These are phyloP conservation scores for Geotrupes spiniger DNA, from an alignment of 2,888 invertebrate species.

Conservation along the genomic window DNA sequence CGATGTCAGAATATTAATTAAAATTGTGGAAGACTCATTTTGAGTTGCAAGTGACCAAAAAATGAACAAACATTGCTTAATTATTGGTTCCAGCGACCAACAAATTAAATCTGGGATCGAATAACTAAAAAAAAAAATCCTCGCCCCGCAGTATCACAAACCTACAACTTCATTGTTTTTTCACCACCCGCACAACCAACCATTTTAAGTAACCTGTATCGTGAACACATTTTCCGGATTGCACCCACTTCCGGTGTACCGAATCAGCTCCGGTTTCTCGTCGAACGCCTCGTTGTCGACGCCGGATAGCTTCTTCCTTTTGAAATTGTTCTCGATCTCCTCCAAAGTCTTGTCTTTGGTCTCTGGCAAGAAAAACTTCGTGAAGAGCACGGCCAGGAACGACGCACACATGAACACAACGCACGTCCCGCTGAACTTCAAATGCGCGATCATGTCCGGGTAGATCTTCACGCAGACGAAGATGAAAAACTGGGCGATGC, in stretches of 20 bases:
- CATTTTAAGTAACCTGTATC: constrained; percentile 4
- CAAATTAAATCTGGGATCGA: no score
- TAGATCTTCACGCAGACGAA: constrained; percentile 71
- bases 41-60: no score
- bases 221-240: constrained; percentile 1
- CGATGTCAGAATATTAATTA: no score
- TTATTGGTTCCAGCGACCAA: no score
- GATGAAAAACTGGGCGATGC: constrained; percentile 66
- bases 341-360: constrained; percentile 66
- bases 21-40: no score
- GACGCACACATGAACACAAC: constrained; percentile 63
- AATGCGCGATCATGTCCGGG: constrained; percentile 57
- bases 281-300: constrained; percentile 16
- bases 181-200: no score
- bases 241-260: not conserved
- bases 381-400: constrained; percentile 60
- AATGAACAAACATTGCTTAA: no score
- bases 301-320: constrained; percentile 44
- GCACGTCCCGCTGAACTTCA: constrained; percentile 63
- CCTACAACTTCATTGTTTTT: no score
- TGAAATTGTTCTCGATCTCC: constrained; percentile 66
- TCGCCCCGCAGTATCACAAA: no score
- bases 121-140: no score
- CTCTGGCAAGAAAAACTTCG: constrained; percentile 62
- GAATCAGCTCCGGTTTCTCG: not conserved